Percentiles rank a stretch among this genome's conserved stretches.
phyloP scores from a whole-genome alignment of 2,888 invertebrate genomes.

The Podabrus alpinus region DNA sequence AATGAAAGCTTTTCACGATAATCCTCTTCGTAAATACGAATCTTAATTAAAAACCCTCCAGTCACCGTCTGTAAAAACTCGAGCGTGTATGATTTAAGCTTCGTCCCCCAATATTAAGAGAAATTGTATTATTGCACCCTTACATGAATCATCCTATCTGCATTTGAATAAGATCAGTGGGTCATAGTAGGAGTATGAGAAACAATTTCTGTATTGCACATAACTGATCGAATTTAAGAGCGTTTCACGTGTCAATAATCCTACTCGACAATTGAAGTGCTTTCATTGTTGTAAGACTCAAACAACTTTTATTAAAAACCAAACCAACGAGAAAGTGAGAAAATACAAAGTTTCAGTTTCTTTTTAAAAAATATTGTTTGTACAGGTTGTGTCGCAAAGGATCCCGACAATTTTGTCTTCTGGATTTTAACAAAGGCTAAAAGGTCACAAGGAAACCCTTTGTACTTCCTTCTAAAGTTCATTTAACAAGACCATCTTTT shows the following conservation, averaged over 20 bases:
- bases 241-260: not conserved
- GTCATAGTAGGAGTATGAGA: not conserved
- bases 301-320: too few species aligned
- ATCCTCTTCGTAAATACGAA: not conserved
- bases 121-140: constrained; percentile 3
- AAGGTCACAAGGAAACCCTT: not conserved
- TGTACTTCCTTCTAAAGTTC: not conserved
- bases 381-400: not conserved
- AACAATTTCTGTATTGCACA: not conserved
- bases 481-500: not conserved
- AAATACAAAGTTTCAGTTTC: not conserved
- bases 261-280: not conserved
- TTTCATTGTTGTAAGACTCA: not conserved
- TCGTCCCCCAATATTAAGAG: not conserved
- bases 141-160: not conserved
- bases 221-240: not conserved
- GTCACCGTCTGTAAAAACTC: not conserved
- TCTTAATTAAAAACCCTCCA: constrained; percentile 1
- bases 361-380: not conserved
- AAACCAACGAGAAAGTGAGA: not conserved
- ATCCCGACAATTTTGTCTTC: not conserved
- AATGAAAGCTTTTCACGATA: not conserved
- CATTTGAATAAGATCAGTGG: constrained; percentile 2
- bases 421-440: not conserved
- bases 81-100: not conserved